Evolutionary conservation across 1,140 invertebrate species (phyloP).

Genomic region (Zaprionus africanus): DNA sequence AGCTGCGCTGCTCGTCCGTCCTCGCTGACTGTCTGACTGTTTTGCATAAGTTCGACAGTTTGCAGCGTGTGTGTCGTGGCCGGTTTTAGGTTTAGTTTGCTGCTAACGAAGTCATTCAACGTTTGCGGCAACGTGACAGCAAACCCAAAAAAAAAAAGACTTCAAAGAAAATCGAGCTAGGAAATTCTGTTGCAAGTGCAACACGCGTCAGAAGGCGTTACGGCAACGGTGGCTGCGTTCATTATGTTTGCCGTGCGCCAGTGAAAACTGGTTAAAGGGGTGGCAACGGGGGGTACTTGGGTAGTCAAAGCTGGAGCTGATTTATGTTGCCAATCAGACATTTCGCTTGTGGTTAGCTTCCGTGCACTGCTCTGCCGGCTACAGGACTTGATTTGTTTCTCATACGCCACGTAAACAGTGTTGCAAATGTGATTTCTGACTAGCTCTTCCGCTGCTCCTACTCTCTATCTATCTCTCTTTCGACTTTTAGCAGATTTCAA

Average conservation of each 20-base stretch:
- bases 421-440: constrained; percentile 55
- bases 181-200: constrained; percentile 43
- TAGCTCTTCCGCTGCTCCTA: background rate
- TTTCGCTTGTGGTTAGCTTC: constrained; percentile 64
- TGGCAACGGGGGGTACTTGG: background rate
- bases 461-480: background rate
- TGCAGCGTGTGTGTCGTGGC: constrained; percentile 36
- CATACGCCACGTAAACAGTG: constrained; percentile 72
- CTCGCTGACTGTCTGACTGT: constrained; percentile 28
- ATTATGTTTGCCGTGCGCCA: constrained; percentile 60
- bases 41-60: constrained; percentile 77
- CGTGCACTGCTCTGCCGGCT: constrained; percentile 19
- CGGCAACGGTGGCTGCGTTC: constrained; percentile 45
- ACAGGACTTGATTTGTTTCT: constrained; percentile 70
- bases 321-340: constrained; percentile 79
- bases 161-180: constrained; percentile 10
- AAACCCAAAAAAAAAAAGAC: background rate
- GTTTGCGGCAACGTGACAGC: constrained; percentile 49
- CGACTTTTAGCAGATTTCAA: background rate
- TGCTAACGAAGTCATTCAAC: constrained; percentile 78
- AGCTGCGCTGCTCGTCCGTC: constrained; percentile 19
- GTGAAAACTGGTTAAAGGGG: too few species aligned
- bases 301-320: constrained; percentile 53
- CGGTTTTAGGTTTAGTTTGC: constrained; percentile 29
- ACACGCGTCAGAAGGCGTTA: constrained; percentile 42